A percentile compares a stretch with the other conserved stretches of the same genome.
Conservation (phyloP, 2,113 vertebrate species). For the Oxyura jamaicensis region DNA sequence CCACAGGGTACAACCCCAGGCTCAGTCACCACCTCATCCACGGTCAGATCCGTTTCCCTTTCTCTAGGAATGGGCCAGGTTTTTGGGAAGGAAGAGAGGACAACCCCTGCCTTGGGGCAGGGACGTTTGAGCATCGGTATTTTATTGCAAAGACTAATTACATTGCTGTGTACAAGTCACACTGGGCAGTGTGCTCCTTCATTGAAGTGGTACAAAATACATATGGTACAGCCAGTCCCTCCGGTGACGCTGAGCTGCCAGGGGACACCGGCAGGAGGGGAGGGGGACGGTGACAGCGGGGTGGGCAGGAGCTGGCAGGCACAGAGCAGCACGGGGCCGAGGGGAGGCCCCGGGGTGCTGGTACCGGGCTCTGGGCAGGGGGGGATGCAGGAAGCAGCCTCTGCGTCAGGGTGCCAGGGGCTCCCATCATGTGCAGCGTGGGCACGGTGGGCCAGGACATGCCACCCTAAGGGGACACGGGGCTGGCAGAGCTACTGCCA, state of each 20-base stretch:
- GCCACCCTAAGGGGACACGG: fast-evolving
- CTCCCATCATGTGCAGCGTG: slow-evolving; percentile 64
- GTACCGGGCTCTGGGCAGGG: not conserved
- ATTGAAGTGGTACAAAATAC: slow-evolving; percentile 77
- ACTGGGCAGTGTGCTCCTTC: slow-evolving; percentile 68
- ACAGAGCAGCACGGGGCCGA: not conserved
- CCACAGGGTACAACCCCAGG: fast-evolving
- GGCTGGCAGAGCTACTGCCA: not conserved
- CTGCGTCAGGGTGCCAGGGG: slow-evolving; percentile 37
- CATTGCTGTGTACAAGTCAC: slow-evolving; percentile 74
- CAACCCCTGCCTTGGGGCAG: not conserved
- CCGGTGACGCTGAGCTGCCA: not conserved
- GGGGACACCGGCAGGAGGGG: not conserved
- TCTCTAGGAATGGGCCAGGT: not conserved
- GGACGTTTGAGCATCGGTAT: slow-evolving; percentile 9
- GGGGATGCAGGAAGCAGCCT: not conserved
- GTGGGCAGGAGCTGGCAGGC: not conserved
- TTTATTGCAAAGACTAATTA: slow-evolving; percentile 80
- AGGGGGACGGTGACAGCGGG: not conserved
- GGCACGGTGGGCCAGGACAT: not conserved
- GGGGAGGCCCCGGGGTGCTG: not conserved
- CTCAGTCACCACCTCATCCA: fast-evolving
- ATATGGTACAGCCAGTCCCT: slow-evolving; percentile 59
- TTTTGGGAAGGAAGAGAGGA: not conserved
- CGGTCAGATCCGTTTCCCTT: not conserved